Base-by-base conservation (phyloP, 2,888 invertebrate genomes). In the Epirrita christyi region DNA sequence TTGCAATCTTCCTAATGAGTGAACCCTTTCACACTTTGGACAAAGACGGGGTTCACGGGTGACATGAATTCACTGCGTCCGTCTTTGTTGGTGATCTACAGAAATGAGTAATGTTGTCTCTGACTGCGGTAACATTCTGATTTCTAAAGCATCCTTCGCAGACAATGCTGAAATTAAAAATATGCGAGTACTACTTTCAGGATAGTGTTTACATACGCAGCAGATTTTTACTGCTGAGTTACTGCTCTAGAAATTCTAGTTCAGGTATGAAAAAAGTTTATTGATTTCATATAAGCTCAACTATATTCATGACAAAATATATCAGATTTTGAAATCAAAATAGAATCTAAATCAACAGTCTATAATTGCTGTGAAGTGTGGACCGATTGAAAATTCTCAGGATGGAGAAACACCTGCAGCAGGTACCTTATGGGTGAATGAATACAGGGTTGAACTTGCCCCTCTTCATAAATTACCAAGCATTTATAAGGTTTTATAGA, bases 1-100 rank as follows among this genome's bases (percentile, higher is more conserved):
- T 86, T 83, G 91, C 92, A 92, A 91, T 92, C 91, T 91, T 89
- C 90, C 90, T 92, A 92, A 92, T 91, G 92, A 92, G 88, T 88
- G 88, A 85, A 81, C 88, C 88, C 89, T 90, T 91, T 90, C 88
- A 89, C 90, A 89, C 90, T 83, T 75, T 70, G 80, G 78, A 90
- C 88, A 90, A 90, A 88, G 88, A 82, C 71, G 81, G 89, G 88
- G 86, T 88, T 87, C 84, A 83, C 86, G 88, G 87, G 83, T 88
- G 84, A 81, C 87, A 81, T 75, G 84, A 83, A 87, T 88, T 87
- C 86, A 86, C 73, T 72, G 73, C 76, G 77, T 75, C 75, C 75
- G 73, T 78, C 83, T 85, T 86, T 87, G 86, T 87, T 80, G 75
- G 77, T 75, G 55, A 53, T 75, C 68, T 68, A 69, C 73, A 76